Base-by-base conservation (phyloP, 2,888 invertebrate genomes). In the Matsumyia berberina region DNA sequence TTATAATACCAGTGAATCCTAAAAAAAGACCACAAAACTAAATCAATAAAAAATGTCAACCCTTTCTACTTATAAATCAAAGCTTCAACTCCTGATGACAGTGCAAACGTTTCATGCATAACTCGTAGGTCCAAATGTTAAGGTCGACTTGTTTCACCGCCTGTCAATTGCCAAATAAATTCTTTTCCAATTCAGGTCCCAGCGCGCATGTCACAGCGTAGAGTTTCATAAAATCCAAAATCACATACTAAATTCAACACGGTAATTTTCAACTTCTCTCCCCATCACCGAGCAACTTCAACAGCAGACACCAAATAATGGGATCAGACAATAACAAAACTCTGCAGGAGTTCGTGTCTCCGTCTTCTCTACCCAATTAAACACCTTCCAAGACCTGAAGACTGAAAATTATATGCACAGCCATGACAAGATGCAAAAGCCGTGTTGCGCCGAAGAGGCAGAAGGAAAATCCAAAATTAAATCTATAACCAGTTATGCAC, bases 151-250 rank as follows among this genome's bases (percentile, higher is more conserved):
- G 70, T 69, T 76, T 64, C 19, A 55, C 55, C 35, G 24, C 58
- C 37, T 64, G 76, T 81, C 70, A 51, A 58, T 81, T 81, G 64
- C 81, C 76, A 70, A 81, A 70, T 70, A 70, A 67, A 55, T 67
- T 74, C 35, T 46, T 66, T 62, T 60, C 31, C 67, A 35, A 55
- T 74, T 74, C 60, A 60, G 53, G 31, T 55, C 35, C 69, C 76
- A n/a, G n/a, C 46, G 11, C 66, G 35, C 73, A 57, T 79, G 62
- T 69, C 69, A 76, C 49, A 51, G 33, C 35, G 46, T 60, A 49
- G 49, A 66, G 55, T 78, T 83, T 46, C 82, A 78, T 46, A 72
- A n/a, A 83, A 72, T 55, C 57, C 33, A 24, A 72, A 72, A 58
- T 58, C 37, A 67, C 66, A 67, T 39, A 72, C 39, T 53, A 55